Conservation (phyloP, 2,797 vertebrate species). For the Linurgus olivaceus region DNA sequence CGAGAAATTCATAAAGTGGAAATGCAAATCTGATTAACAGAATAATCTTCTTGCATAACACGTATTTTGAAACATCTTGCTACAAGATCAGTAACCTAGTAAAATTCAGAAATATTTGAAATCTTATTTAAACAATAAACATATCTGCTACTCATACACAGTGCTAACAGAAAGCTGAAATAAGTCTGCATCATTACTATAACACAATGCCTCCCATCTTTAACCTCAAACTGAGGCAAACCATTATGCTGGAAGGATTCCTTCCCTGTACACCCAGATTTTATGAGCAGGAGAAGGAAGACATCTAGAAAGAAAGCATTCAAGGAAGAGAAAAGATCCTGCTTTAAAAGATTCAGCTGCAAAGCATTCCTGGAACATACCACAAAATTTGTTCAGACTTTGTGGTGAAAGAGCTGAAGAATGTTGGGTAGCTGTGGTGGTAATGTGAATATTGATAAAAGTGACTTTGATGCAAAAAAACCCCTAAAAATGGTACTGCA, state of each 20-base stretch:
- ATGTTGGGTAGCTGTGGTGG: not conserved
- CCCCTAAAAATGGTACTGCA: constrained; percentile 24
- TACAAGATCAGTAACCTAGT: not conserved
- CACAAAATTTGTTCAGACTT: not conserved
- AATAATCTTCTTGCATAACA: not conserved
- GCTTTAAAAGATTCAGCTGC: not conserved
- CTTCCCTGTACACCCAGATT: not conserved
- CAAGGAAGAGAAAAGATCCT: not conserved
- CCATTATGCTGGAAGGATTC: not conserved
- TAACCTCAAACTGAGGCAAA: not conserved
- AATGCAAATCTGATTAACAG: not conserved
- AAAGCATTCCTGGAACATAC: not conserved
- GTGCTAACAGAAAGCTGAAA: not conserved
- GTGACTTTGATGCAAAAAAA: constrained; percentile 31
- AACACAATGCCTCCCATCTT: not conserved
- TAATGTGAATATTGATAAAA: constrained; percentile 11
- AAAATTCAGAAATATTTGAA: not conserved
- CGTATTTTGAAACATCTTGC: not conserved
- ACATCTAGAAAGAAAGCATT: not conserved
- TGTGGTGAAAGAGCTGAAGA: not conserved
- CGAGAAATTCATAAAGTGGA: not conserved
- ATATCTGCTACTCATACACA: not conserved
- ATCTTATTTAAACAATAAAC: not conserved
- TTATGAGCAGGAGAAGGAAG: not conserved
- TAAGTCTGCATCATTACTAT: not conserved